Percentiles rank a stretch among this genome's conserved stretches.
These are phyloP conservation scores for Hycleus cichorii DNA, from an alignment of 1,140 invertebrate species.

Conservation along the genomic window DNA sequence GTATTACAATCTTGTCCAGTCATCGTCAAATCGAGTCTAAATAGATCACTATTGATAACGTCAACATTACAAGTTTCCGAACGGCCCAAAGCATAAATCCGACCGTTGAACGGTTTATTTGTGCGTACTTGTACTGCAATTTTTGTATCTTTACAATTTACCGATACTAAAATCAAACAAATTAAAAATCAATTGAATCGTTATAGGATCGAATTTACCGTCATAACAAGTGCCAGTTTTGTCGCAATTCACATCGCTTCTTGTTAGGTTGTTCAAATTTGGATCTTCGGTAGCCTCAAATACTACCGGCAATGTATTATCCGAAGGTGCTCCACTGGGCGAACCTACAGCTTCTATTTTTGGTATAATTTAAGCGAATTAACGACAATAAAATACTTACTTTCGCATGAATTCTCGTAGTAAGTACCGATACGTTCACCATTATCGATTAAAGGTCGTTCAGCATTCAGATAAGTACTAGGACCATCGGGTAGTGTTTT, in stretches of 20 bases:
- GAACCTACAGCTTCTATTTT: slow-evolving; percentile 4
- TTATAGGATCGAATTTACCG: slow-evolving; percentile 57
- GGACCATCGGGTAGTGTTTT: slow-evolving; percentile 85
- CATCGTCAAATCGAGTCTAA: slow-evolving; percentile 87
- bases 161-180: slow-evolving; percentile 61
- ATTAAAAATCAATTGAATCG: neutral
- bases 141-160: slow-evolving; percentile 89
- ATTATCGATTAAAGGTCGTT: slow-evolving; percentile 82
- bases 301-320: slow-evolving; percentile 57
- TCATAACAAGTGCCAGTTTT: slow-evolving; percentile 92
- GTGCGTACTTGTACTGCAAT: slow-evolving; percentile 88
- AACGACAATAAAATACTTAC: slow-evolving; percentile 35
- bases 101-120: slow-evolving; percentile 89
- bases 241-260: slow-evolving; percentile 81
- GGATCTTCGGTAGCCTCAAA: slow-evolving; percentile 67
- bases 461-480: slow-evolving; percentile 79
- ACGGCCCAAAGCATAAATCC: slow-evolving; percentile 86
- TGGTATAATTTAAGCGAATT: neutral
- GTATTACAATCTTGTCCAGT: slow-evolving; percentile 91
- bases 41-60: slow-evolving; percentile 84
- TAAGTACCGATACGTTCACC: slow-evolving; percentile 83
- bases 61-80: slow-evolving; percentile 93
- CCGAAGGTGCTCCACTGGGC: slow-evolving; percentile 40
- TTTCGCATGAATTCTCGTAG: slow-evolving; percentile 84
- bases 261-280: slow-evolving; percentile 60